Base-by-base conservation (phyloP, 2,797 vertebrate genomes). In the Rhadinocentrus ornatus region DNA sequence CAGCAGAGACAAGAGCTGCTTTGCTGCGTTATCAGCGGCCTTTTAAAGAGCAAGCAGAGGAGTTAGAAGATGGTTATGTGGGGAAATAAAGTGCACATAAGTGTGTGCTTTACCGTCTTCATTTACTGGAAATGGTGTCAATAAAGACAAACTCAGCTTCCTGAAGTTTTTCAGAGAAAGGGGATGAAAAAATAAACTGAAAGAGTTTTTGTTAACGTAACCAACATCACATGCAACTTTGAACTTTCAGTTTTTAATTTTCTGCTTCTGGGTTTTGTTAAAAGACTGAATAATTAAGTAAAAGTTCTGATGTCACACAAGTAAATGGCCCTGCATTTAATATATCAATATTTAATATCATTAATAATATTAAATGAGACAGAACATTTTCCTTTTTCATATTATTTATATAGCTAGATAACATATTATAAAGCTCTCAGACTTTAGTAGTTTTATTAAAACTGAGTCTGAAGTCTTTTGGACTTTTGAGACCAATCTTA, bases 1-100 rank as follows among this genome's bases (percentile, higher is more conserved):
- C 53, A 89, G 41, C 1, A 78, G 69, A 39, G 92, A 93, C 27
- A 87, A 76, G 74, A 93, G 75, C 35, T 22, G 55, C 64, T 74
- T 58, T 64, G 53, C 1, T 44, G 34, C 53, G 55, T 48, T 12
- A 24, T 73, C 69, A 61, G 50, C 62, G 48, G 65, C 52, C 34
- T 50, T 59, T 70, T 81, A 64, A 68, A 77, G 69, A 66, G 62
- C 48, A 44, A 37, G 5, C 16, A 18, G 53, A 55, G 32, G 48
- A 86, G 62, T 70, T 75, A 85, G 0, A 87, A 92, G 55, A 91
- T 31, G 26, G 77, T 90, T 8, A 80, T 80, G 61, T 68, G 88
- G 44, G 66, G 71, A 29, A 86, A 46, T 2, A 84, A 63, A 37
- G 86, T 77, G n/a, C 80, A 80, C 15, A 70, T 81, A 31, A 77